Evolutionary conservation across 2,888 invertebrate species (phyloP).

Genomic region (Agrilus mali): DNA sequence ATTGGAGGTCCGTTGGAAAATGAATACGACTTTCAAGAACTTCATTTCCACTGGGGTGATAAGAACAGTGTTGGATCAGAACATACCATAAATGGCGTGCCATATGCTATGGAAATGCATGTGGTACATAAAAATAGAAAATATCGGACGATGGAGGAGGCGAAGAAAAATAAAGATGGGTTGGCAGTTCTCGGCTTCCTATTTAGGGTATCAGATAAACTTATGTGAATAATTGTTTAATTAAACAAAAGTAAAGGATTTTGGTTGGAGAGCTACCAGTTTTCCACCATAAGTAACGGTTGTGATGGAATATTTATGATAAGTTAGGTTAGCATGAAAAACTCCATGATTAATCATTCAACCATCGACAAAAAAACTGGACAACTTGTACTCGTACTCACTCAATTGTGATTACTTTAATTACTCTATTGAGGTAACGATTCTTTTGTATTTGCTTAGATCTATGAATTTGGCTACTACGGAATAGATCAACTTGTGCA

Average conservation of each 20-base stretch:
- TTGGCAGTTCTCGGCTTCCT: constrained; percentile 67
- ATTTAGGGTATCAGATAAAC: constrained; percentile 54
- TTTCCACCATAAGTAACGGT: too few relatives aligned
- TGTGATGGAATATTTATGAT: too few relatives aligned
- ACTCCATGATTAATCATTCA: too few relatives aligned
- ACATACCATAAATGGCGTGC: constrained; percentile 60
- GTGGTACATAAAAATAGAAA: constrained; percentile 64
- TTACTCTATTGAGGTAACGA: too few relatives aligned
- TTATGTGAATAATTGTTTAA: too few relatives aligned
- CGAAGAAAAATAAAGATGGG: constrained; percentile 55
- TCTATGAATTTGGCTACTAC: constrained; percentile 14
- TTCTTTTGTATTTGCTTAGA: constrained; percentile 11
- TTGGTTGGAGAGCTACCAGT: too few relatives aligned
- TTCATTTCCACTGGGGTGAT: constrained; percentile 70
- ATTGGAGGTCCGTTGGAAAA: constrained; percentile 56
- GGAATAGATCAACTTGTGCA: constrained; percentile 16
- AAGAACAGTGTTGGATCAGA: constrained; percentile 68
- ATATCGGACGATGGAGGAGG: constrained; percentile 51
- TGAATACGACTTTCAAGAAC: constrained; percentile 55
- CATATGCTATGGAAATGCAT: constrained; percentile 71
- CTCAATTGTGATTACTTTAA: too few relatives aligned
- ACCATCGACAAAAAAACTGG: too few relatives aligned
- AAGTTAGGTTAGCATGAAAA: too few relatives aligned
- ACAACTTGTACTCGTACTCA: too few relatives aligned
- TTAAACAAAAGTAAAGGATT: too few relatives aligned